Evolutionary conservation across 2,888 invertebrate genomes (phyloP).

Genomic region (Microctonus brassicae): DNA sequence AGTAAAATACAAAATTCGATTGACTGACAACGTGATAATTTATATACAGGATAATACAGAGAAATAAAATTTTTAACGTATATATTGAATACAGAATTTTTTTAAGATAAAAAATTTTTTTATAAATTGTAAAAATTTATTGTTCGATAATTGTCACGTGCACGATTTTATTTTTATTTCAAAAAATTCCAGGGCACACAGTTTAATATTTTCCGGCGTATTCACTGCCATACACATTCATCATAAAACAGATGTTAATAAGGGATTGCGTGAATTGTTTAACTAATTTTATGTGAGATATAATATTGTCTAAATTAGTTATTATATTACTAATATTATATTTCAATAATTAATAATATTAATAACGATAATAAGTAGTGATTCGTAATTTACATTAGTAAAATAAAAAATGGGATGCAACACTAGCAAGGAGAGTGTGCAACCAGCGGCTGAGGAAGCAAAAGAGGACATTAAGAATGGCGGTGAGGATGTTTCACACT

Average conservation of each 20-base stretch:
- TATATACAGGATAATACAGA: not conserved
- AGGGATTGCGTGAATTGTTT: conserved; percentile 19
- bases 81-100: no score
- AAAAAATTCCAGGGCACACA: not conserved
- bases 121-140: no score
- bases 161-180: not conserved
- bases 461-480: conserved; percentile 64
- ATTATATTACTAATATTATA: not conserved
- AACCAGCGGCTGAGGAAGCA: conserved; percentile 64
- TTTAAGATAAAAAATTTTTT: not conserved
- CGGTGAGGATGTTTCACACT: conserved; percentile 56
- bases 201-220: not conserved
- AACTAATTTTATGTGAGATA: conserved; percentile 3
- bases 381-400: no score
- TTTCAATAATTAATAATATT: not conserved
- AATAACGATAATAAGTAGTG: conserved; percentile 4
- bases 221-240: not conserved
- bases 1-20: not conserved
- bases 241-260: conserved; percentile 34
- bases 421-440: conserved; percentile 74
- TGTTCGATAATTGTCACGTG: no score
- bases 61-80: no score
- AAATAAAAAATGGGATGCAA: conserved; percentile 74
- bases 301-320: not conserved
- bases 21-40: not conserved